Percentiles rank a stretch among this genome's conserved stretches.
Evolutionary conservation across 2,797 vertebrate species (phyloP).

Genomic region (Notolepis coatsorum): DNA sequence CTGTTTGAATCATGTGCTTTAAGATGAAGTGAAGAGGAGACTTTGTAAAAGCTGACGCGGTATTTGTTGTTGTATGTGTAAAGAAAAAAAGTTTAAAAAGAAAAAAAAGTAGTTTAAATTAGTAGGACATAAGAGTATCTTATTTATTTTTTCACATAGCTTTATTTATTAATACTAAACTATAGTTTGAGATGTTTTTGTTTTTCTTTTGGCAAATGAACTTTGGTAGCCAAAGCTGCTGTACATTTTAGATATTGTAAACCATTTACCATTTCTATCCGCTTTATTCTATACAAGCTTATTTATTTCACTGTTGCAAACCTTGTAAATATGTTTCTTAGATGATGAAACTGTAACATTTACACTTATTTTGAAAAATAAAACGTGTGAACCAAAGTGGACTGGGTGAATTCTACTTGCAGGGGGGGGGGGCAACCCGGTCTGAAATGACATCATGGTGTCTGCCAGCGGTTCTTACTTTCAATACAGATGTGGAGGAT

Average conservation of each 20-base stretch:
- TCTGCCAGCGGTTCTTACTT: constrained; percentile 31
- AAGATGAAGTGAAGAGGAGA: constrained; percentile 67
- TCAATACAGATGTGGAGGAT: constrained; percentile 12
- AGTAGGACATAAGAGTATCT: constrained; percentile 81
- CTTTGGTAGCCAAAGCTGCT: constrained; percentile 83
- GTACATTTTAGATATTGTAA: constrained; percentile 76
- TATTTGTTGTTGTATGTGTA: constrained; percentile 76
- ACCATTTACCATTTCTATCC: constrained; percentile 78
- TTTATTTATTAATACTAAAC: constrained; percentile 89
- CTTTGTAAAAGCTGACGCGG: constrained; percentile 68
- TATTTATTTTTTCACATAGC: constrained; percentile 91
- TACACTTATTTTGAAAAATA: constrained; percentile 83
- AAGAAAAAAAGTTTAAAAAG: constrained; percentile 66
- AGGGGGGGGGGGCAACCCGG: constrained; percentile 1
- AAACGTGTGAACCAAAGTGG: constrained; percentile 74
- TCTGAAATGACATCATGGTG: constrained; percentile 38
- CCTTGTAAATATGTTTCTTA: constrained; percentile 80
- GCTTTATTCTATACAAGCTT: constrained; percentile 77
- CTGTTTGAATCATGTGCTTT: constrained; percentile 73
- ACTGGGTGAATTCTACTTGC: constrained; percentile 1
- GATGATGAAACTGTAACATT: constrained; percentile 80
- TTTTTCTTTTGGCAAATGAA: constrained; percentile 64
- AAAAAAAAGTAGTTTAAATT: constrained; percentile 72
- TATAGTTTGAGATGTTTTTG: constrained; percentile 70
- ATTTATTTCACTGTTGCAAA: constrained; percentile 83